Evolutionary conservation across 2,113 vertebrate genomes (phyloP).

Genomic region (Hippopotamus amphibius): DNA sequence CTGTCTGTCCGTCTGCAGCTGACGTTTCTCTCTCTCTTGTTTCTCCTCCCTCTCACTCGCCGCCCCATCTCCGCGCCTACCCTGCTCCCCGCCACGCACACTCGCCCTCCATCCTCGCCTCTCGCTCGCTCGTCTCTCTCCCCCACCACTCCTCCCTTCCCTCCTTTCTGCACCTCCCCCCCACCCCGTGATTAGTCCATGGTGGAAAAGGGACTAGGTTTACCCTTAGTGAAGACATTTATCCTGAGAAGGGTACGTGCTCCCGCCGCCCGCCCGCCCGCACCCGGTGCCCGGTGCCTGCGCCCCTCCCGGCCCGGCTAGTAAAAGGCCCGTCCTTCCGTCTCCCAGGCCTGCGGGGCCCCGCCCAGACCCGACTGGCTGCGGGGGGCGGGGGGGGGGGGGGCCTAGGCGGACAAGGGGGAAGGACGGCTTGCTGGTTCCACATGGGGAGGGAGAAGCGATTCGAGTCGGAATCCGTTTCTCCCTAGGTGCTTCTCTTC

Average conservation of each 20-base stretch:
- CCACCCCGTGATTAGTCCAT: constrained; percentile 92
- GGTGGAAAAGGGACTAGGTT: constrained; percentile 99
- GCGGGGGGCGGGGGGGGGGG: no score
- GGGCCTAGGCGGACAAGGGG: not conserved
- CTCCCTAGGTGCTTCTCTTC: not conserved
- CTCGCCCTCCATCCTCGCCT: constrained; percentile 53
- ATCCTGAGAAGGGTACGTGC: constrained; percentile 99
- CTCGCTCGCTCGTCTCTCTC: constrained; percentile 64
- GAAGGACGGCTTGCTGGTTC: constrained; percentile 81
- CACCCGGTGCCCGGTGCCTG: constrained; percentile 78
- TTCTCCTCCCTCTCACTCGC: constrained; percentile 75
- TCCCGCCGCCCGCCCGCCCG: constrained; percentile 69
- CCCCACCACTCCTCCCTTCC: constrained; percentile 57
- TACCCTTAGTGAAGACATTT: constrained; percentile 99
- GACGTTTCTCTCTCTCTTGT: constrained; percentile 85
- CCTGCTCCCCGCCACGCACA: constrained; percentile 62
- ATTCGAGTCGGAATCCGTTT: not conserved
- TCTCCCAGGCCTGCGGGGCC: not conserved
- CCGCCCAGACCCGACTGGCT: not conserved
- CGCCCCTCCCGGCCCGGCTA: constrained; percentile 83
- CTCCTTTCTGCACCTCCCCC: constrained; percentile 83
- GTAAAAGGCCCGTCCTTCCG: constrained; percentile 82
- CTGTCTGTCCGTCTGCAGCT: constrained; percentile 81
- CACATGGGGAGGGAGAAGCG: constrained; percentile 57
- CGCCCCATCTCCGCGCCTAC: constrained; percentile 67